Conservation (phyloP, 2,797 vertebrate species). For the Mus caroli region DNA sequence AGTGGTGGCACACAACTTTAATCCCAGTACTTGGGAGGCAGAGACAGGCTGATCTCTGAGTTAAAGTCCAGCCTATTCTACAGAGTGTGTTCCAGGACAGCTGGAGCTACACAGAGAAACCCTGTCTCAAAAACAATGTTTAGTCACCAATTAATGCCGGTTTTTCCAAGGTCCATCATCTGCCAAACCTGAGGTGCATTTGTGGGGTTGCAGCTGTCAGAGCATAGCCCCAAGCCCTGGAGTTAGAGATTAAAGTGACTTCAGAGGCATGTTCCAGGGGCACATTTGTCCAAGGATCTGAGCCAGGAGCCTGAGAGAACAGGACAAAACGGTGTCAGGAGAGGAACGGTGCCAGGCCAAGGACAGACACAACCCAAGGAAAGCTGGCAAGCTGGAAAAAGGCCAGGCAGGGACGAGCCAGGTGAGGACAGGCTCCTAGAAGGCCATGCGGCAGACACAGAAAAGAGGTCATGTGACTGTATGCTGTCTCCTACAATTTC, state of each 20-base stretch:
- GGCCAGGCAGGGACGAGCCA: background rate
- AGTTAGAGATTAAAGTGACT: constrained; percentile 34
- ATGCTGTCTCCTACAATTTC: background rate
- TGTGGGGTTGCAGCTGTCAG: background rate
- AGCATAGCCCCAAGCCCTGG: background rate
- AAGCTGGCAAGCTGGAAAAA: background rate
- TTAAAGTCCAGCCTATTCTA: background rate
- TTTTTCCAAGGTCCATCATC: constrained; percentile 1
- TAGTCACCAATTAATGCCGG: constrained; percentile 35
- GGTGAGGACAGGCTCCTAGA: background rate
- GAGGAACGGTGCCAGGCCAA: background rate
- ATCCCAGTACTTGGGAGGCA: background rate
- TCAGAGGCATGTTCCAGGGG: background rate
- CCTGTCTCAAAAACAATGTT: background rate
- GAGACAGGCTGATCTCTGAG: background rate
- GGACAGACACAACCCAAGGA: background rate
- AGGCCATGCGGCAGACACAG: background rate
- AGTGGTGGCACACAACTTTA: background rate
- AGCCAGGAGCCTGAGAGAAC: background rate
- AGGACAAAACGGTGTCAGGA: background rate
- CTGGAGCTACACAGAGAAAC: background rate
- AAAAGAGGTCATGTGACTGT: background rate
- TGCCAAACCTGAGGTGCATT: constrained; percentile 35
- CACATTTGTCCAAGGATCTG: background rate
- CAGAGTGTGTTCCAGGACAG: background rate